phyloP scores from a whole-genome alignment of 2,888 invertebrate genomes.

The Lymantria dispar region DNA sequence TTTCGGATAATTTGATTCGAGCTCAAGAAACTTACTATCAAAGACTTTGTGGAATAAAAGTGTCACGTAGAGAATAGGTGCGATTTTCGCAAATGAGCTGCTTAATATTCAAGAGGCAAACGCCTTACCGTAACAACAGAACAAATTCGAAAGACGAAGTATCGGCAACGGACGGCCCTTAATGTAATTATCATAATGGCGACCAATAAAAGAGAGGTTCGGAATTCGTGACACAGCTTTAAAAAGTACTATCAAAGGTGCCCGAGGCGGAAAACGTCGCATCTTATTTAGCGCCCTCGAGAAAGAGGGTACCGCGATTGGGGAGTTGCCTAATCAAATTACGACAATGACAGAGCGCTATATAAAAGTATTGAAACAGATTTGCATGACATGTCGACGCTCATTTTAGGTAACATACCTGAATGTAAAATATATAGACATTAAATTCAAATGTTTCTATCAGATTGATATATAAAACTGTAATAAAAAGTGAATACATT shows the following conservation, averaged over 20 bases:
- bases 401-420: slow-evolving; percentile 57
- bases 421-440: slow-evolving; percentile 37
- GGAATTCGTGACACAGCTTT: slow-evolving; percentile 77
- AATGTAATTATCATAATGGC: slow-evolving; percentile 81
- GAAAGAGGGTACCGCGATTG: slow-evolving; percentile 59
- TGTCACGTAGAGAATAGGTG: slow-evolving; percentile 77
- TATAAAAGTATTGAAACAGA: slow-evolving; percentile 73
- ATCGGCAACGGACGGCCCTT: slow-evolving; percentile 73
- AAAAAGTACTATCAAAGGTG: slow-evolving; percentile 79
- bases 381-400: slow-evolving; percentile 77
- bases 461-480: too few relatives aligned
- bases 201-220: slow-evolving; percentile 79
- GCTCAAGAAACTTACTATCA: slow-evolving; percentile 37
- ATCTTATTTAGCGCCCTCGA: slow-evolving; percentile 77
- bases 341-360: slow-evolving; percentile 71
- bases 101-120: slow-evolving; percentile 76
- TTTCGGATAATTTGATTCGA: slow-evolving; percentile 47
- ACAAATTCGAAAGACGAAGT: slow-evolving; percentile 79
- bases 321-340: slow-evolving; percentile 76
- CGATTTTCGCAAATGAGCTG: slow-evolving; percentile 77
- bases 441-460: too few relatives aligned
- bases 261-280: slow-evolving; percentile 78
- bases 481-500: too few relatives aligned
- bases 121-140: slow-evolving; percentile 74
- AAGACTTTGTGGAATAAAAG: slow-evolving; percentile 55